Conservation (phyloP, 2,797 vertebrate species). For the Petrocephalus sullivani region DNA sequence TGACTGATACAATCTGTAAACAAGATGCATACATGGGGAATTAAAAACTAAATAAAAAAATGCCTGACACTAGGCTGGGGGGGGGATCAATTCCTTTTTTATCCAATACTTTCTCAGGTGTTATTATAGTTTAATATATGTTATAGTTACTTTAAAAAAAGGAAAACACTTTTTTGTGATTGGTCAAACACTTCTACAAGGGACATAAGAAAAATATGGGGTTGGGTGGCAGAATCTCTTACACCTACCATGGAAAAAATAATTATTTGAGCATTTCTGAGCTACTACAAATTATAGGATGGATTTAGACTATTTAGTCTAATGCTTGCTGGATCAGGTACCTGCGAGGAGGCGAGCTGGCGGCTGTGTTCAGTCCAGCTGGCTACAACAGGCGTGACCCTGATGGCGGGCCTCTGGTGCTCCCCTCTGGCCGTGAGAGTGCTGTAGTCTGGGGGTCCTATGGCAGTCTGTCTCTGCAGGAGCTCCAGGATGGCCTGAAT, state of each 20-base stretch:
- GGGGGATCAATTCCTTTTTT: not conserved
- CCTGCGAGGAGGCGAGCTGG: conserved; percentile 60
- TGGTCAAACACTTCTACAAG: not conserved
- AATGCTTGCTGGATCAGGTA: not conserved
- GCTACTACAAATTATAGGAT: not conserved
- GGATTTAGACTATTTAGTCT: not conserved
- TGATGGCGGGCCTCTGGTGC: conserved; percentile 69
- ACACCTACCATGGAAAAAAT: not conserved
- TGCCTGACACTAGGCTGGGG: not conserved
- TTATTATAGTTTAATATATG: not conserved
- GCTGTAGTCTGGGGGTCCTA: conserved; percentile 89
- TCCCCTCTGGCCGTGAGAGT: conserved; percentile 77
- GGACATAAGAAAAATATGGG: not conserved
- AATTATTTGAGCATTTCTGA: not conserved
- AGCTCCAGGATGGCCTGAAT: conserved; percentile 92
- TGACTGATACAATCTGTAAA: not conserved
- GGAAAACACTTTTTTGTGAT: not conserved
- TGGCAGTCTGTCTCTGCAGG: conserved; percentile 79
- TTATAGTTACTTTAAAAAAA: not conserved
- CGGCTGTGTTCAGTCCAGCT: conserved; percentile 72
- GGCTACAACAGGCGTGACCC: conserved; percentile 62
- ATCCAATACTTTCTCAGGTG: not conserved
- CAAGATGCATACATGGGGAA: not conserved
- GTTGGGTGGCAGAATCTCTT: not conserved
- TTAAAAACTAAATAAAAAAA: not conserved